Base-by-base conservation (phyloP, 2,888 invertebrate genomes). In the Metellina segmentata region DNA sequence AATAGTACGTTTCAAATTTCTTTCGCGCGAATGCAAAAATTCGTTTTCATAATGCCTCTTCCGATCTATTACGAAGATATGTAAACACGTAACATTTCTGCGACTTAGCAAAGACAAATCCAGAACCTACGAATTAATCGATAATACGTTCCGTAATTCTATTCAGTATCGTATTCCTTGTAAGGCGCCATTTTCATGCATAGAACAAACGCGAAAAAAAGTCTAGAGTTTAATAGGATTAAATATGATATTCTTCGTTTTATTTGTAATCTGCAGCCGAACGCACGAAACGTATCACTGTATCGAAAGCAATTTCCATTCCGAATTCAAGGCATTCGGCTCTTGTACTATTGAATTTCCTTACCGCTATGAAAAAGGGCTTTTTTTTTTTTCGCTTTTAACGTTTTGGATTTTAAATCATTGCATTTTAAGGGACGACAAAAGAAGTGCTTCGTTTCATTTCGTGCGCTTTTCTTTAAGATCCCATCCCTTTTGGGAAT, bases 401-500 rank as follows among this genome's bases (percentile, higher is more conserved):
- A 16, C 61, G 16, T 61, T 61, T 61, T 61, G 6, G 61, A 8
- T 7, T 61, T 16, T 16, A 61, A 61, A 61, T 61, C 61, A 61
- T 16, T 61, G 61, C 61, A 16, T 61, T 61, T 61, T 61, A 61
- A 61, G 61, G 16, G 7, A 61, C 61, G 61, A 61, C 16, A 61
- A 61, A 72, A 79, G 34, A 79, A 13, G 79, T 52, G 20, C 20
- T 79, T 79, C 52, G 52, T 79, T 79, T 61, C 51, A 51, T 77
- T 77, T 77, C 77, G 52, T 77, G 49, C 49, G 77, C n/a, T 61
- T 16, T 61, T 53, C 34, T 16, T 5, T 0, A 61, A 20, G 61
- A 79, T 79, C 11, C 61, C 6, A 61, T 79, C 61, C n/a, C 79
- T 79, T 61, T 34, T 20, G 79, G 79, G 79, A 61, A 51, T 71